Percentiles rank a stretch among this genome's conserved stretches.
Evolutionary conservation across 2,888 invertebrate genomes (phyloP).

Genomic region (Cabera pusaria): DNA sequence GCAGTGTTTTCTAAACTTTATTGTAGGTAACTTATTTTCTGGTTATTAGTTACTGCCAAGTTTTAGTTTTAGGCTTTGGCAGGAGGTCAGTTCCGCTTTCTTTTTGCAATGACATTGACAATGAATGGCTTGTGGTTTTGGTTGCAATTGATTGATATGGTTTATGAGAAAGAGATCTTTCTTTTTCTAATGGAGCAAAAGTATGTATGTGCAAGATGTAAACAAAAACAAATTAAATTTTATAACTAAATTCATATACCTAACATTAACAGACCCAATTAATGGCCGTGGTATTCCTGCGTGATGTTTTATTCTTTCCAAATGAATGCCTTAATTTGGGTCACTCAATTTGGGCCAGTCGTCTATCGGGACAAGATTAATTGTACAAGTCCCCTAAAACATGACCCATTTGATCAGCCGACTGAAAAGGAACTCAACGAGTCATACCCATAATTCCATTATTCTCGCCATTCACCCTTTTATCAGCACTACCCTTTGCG

Average conservation of each 20-base stretch:
- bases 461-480: constrained; percentile 34
- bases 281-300: no score
- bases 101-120: constrained; percentile 19
- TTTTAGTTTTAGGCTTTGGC: constrained; percentile 10
- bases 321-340: constrained; percentile 28
- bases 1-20: constrained; percentile 11
- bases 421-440: constrained; percentile 18
- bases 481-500: constrained; percentile 41
- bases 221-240: no score
- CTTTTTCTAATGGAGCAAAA: no score
- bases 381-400: constrained; percentile 31
- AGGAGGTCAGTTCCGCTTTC: constrained; percentile 14
- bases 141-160: constrained; percentile 16
- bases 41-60: constrained; percentile 19
- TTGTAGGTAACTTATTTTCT: constrained; percentile 15
- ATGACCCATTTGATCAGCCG: constrained; percentile 34
- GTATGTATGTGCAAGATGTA: no score
- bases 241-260: no score
- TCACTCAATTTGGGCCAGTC: constrained; percentile 36
- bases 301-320: constrained; percentile 3
- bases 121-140: constrained; percentile 17
- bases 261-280: no score
- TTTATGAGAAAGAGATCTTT: constrained; percentile 1
- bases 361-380: constrained; percentile 36
- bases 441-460: constrained; percentile 30